Conservation (phyloP, 2,797 vertebrate genomes). For the Spinus pinus region DNA sequence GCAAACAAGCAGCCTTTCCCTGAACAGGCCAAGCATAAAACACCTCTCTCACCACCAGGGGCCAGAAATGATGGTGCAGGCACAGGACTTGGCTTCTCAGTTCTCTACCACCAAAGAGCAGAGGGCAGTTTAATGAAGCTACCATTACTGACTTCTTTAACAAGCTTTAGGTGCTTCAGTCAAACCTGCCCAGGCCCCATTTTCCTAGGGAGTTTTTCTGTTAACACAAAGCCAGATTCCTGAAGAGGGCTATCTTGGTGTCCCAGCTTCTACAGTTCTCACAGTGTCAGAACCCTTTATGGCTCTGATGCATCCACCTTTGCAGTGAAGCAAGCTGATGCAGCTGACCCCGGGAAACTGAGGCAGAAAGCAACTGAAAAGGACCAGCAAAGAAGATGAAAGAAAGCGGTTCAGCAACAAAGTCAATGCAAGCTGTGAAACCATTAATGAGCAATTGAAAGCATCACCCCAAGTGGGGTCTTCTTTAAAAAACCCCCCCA, state of each 20-base stretch:
- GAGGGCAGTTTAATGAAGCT: neutral
- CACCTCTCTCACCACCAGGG: neutral
- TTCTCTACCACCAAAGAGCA: neutral
- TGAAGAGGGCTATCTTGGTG: neutral
- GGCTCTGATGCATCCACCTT: neutral
- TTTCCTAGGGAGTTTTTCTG: neutral
- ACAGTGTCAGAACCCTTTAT: neutral
- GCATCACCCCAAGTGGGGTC: neutral
- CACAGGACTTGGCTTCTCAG: neutral
- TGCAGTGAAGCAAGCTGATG: neutral
- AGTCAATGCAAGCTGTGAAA: neutral
- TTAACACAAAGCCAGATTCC: neutral
- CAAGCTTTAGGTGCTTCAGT: neutral
- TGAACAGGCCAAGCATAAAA: slow-evolving; percentile 13
- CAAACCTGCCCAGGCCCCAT: neutral
- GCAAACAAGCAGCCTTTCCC: slow-evolving; percentile 53
- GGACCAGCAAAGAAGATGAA: neutral
- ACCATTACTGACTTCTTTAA: neutral
- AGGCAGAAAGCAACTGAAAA: neutral
- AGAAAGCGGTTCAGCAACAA: neutral
- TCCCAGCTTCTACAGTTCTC: neutral
- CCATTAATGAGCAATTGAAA: neutral
- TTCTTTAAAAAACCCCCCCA: neutral
- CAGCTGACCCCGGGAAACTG: neutral
- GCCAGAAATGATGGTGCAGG: neutral